Evolutionary conservation across 1,140 invertebrate species (phyloP).

Genomic region (Drosophila ogumai): DNA sequence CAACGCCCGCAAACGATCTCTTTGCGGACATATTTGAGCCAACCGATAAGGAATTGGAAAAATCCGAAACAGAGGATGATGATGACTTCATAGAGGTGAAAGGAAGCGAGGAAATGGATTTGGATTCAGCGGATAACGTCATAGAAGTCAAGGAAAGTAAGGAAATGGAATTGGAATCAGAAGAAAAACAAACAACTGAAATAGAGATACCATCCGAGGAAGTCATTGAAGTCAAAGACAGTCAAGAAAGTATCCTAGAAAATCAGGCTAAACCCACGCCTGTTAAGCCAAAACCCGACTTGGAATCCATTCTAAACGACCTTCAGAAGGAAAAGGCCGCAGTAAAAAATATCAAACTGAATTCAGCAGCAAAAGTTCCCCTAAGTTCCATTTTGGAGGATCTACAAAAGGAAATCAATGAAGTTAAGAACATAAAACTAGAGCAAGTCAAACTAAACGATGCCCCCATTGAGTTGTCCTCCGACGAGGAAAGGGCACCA

Average conservation of each 20-base stretch:
- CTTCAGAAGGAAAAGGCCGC: slow-evolving; percentile 61
- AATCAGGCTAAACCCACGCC: neutral
- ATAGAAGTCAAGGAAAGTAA: neutral
- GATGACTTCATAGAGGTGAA: slow-evolving; percentile 26
- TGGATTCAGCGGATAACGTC: neutral
- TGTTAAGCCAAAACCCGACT: slow-evolving; percentile 12
- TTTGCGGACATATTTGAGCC: slow-evolving; percentile 88
- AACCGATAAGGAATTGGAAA: neutral
- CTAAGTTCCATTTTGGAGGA: slow-evolving; percentile 56
- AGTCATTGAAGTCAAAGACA: slow-evolving; percentile 38
- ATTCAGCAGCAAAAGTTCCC: slow-evolving; percentile 2
- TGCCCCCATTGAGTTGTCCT: slow-evolving; percentile 61
- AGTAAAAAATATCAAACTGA: slow-evolving; percentile 52
- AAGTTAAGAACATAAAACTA: slow-evolving; percentile 70
- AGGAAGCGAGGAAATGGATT: slow-evolving; percentile 14
- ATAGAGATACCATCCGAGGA: neutral
- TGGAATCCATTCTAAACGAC: slow-evolving; percentile 53
- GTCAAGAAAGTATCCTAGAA: slow-evolving; percentile 11
- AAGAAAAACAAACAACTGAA: neutral
- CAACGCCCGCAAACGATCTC: slow-evolving; percentile 87
- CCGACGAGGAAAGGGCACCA: slow-evolving; percentile 48
- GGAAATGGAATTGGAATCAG: neutral
- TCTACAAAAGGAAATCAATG: slow-evolving; percentile 62
- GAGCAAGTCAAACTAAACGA: slow-evolving; percentile 56
- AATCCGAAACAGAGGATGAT: slow-evolving; percentile 1